Evolutionary conservation across 1,140 invertebrate genomes (phyloP), one percentile per base, ranked within the genome.

Genomic region (Diuraphis noxia): DNA sequence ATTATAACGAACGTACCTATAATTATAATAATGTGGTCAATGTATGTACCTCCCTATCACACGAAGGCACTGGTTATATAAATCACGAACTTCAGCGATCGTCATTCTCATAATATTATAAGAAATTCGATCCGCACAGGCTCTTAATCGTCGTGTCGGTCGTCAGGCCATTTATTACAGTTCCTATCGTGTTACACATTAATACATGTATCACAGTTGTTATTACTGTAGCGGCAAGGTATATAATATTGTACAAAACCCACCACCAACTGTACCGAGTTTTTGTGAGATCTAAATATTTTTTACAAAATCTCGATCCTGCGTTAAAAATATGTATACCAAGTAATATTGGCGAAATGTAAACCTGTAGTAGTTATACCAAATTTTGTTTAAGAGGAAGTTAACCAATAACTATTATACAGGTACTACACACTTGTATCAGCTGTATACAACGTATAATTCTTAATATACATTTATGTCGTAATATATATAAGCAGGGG

Each of bases 61-160:
- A 72, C n/a, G 85, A n/a, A 85, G 40, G 17, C 43, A n/a, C 21
- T 9, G 34, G 1, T 8, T 86, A 34, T 86, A 34, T 49, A 41
- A 52, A 86, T 63, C 86, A 88, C 49, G 86, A 56, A 88, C 36
- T 30, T 10, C 30, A 40, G 86, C 10, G 46, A 52, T 86, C 43
- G 46, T 86, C 85, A 63, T n/a, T n/a, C n/a, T n/a, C n/a, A n/a
- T n/a, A n/a, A n/a, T 30, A 88, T n/a, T 72, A 72, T 23, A 63
- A 88, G 86, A 88, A 88, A 88, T 88, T 88, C 52, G 86, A 88
- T 88, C 49, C 52, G 52, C 40, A 88, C 38, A 30, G 36, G 17
- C 23, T 88, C 25, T 1, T 40, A 13, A 19, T 72, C 56, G 34
- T 72, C n/a, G 34, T 34, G 46, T 63, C 36, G 86, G 56, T 63